Evolutionary conservation across 2,888 invertebrate species (phyloP).

Genomic region (Bombyx huttoni): DNA sequence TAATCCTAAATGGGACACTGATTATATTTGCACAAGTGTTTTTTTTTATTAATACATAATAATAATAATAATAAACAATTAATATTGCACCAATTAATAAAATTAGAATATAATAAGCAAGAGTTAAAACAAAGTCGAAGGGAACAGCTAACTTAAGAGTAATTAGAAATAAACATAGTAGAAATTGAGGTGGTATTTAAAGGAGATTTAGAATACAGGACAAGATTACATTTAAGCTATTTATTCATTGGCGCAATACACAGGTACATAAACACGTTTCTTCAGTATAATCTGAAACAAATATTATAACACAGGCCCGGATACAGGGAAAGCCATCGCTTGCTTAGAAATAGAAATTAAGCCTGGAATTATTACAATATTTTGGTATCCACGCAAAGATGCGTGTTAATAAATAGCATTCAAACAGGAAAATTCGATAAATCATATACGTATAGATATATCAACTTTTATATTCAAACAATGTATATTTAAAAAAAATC

Average conservation of each 20-base stretch:
- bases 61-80: constrained; percentile 29
- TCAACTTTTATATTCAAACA: constrained; percentile 14
- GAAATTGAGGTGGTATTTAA: constrained; percentile 2
- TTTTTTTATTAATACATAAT: constrained; percentile 22
- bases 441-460: background rate
- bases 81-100: constrained; percentile 50
- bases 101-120: constrained; percentile 15
- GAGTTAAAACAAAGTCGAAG: constrained; percentile 10
- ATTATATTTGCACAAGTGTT: constrained; percentile 28
- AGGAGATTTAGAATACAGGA: constrained; percentile 2
- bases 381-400: constrained; percentile 14
- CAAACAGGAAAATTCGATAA: constrained; percentile 36
- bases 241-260: constrained; percentile 53
- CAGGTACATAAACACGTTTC: constrained; percentile 57
- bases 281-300: constrained; percentile 34
- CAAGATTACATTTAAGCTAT: constrained; percentile 14
- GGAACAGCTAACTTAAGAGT: constrained; percentile 3
- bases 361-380: constrained; percentile 32
- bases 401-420: constrained; percentile 10
- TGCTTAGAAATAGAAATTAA: constrained; percentile 20
- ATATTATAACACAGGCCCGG: constrained; percentile 31
- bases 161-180: constrained; percentile 1
- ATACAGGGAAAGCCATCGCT: constrained; percentile 37
- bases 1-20: constrained; percentile 26
- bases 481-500: constrained; percentile 39